Base-by-base conservation (phyloP, 2,888 invertebrate species). In the Neocrepidodera transversa region DNA sequence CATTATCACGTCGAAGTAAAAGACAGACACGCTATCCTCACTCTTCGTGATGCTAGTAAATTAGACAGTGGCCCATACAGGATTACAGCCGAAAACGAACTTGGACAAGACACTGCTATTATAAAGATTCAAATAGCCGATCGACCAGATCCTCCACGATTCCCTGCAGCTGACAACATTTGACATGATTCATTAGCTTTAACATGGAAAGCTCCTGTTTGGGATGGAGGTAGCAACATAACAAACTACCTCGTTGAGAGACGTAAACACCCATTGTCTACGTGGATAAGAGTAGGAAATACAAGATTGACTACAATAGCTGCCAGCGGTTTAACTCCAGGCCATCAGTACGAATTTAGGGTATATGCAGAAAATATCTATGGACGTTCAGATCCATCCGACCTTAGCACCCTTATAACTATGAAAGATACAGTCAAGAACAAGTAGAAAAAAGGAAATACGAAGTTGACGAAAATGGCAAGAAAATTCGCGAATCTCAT, bases 311-410 rank as follows among this genome's bases (percentile, higher is more conserved):
- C 91, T 20, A 89, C 93, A 60, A 93, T 95, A 85, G 95, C 95
- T 32, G 88, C 97, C n/a, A 89, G 89, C 2, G 91, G 91, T n/a
- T 81, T 97, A 23, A 90, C 92, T 45, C 89, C 95, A 0, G 94
- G 93, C 69, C 95, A 96, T 71, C 92, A 95, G 78, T 99, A 99
- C 81, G 95, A 98, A 79, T 99, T 99, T 87, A 85, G 99, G 64
- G 89, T 98, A 5, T 93, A 91, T 77, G 99, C 99, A 1, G 98
- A 98, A 82, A 99, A 99, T 79, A 93, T 98, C 64, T 98, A 99
- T 79, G 99, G 99, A 2, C 85, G 95, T 43, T 97, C 97, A 13
- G 95, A 97, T 72, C 91, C 98, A 0, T 97, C 97, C 69, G 96
- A 96, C 58, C 86, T 92, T 0, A 94, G 95, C 50, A 86, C 88